Percentiles rank a stretch among this genome's conserved stretches.
Conservation (phyloP, 2,888 invertebrate genomes). For the Xanthorhoe designata region DNA sequence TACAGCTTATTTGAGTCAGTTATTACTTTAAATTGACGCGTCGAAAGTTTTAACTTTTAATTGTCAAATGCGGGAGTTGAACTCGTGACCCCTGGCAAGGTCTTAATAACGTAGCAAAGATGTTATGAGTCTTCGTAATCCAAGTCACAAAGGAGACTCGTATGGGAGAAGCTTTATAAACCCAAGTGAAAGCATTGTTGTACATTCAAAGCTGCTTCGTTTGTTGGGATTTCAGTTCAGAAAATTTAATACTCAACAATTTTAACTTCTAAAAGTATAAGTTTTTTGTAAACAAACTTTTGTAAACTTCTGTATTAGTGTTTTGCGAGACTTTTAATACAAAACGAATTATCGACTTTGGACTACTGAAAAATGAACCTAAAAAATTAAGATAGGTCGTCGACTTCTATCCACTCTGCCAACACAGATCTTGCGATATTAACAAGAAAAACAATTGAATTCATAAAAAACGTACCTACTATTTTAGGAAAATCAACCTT, state of each 20-base stretch:
- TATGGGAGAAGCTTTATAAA: slow-evolving; percentile 5
- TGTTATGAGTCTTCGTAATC: slow-evolving; percentile 20
- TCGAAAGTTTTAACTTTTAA: slow-evolving; percentile 28
- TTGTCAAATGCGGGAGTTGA: slow-evolving; percentile 34
- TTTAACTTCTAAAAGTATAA: neutral
- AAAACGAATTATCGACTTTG: too few relatives aligned
- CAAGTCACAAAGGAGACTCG: slow-evolving; percentile 14
- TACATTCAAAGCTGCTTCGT: slow-evolving; percentile 2
- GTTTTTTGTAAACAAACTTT: too few relatives aligned
- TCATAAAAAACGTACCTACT: too few relatives aligned
- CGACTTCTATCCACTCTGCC: too few relatives aligned
- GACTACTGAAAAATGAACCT: too few relatives aligned
- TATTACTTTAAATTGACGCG: slow-evolving; percentile 24
- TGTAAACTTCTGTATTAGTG: too few relatives aligned
- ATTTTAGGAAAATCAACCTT: too few relatives aligned
- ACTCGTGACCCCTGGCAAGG: slow-evolving; percentile 24
- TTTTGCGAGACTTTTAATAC: too few relatives aligned
- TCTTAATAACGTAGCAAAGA: slow-evolving; percentile 25
- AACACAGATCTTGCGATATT: too few relatives aligned
- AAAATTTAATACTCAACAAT: neutral
- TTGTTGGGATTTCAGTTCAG: neutral
- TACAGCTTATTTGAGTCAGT: neutral
- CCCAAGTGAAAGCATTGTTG: neutral
- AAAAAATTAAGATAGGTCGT: too few relatives aligned
- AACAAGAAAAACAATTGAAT: too few relatives aligned